Evolutionary conservation across 2,888 invertebrate species (phyloP).

Genomic region (Drosophila austrosaltans): DNA sequence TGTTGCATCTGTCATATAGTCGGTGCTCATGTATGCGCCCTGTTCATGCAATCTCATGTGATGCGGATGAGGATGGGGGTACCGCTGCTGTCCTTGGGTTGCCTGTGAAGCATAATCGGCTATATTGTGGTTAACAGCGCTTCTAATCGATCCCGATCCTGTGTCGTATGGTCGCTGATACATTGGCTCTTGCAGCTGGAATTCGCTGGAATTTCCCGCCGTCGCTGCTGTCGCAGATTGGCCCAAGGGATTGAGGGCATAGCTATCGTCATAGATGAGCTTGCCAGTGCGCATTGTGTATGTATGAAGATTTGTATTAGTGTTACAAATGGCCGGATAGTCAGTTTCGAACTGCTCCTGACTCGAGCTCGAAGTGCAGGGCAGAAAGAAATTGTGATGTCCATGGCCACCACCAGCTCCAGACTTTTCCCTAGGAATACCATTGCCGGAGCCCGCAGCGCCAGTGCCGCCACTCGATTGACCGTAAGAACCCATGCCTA

Average conservation of each 20-base stretch:
- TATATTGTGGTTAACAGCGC: constrained; percentile 62
- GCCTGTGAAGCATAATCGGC: constrained; percentile 49
- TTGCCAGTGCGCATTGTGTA: constrained; percentile 91
- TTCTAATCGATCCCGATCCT: constrained; percentile 73
- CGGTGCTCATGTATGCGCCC: constrained; percentile 55
- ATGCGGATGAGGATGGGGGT: constrained; percentile 53
- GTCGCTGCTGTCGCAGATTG: constrained; percentile 22
- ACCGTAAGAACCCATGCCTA: constrained; percentile 36
- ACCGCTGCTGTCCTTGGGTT: constrained; percentile 37
- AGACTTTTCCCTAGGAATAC: constrained; percentile 86
- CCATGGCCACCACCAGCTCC: constrained; percentile 48
- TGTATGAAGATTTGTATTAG: constrained; percentile 93
- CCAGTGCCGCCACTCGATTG: constrained; percentile 6
- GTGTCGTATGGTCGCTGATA: constrained; percentile 83
- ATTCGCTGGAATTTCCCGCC: constrained; percentile 60
- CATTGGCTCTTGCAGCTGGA: constrained; percentile 78
- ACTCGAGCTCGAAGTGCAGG: constrained; percentile 92
- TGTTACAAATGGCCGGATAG: constrained; percentile 93
- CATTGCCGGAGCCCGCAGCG: constrained; percentile 19
- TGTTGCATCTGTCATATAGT: constrained; percentile 77
- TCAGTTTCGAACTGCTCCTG: constrained; percentile 93
- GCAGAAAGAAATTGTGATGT: constrained; percentile 88
- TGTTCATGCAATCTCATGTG: constrained; percentile 47
- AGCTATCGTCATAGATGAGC: constrained; percentile 89
- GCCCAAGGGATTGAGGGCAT: constrained; percentile 85